Percentiles rank a stretch among this genome's conserved stretches.
phyloP scores from a whole-genome alignment of 2,888 invertebrate genomes.

The Hipparchia semele region DNA sequence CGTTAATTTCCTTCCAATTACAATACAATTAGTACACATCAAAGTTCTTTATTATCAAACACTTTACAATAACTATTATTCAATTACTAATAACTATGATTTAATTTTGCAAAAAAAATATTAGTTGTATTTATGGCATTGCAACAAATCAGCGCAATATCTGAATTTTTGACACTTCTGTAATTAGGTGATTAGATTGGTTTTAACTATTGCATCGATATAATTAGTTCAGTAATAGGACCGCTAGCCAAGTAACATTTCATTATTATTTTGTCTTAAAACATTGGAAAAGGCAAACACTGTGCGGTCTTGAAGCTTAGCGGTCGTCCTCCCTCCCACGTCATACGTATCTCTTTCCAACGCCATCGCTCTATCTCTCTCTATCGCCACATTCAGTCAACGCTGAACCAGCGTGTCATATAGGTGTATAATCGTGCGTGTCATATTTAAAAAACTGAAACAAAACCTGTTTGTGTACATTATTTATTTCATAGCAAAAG shows the following conservation, averaged over 20 bases:
- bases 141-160: not conserved
- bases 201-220: no score
- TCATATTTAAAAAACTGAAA: slow-evolving; percentile 32
- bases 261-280: slow-evolving; percentile 35
- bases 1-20: not conserved
- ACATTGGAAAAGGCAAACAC: slow-evolving; percentile 57
- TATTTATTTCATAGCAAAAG: slow-evolving; percentile 24
- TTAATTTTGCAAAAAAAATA: no score
- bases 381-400: slow-evolving; percentile 69
- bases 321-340: slow-evolving; percentile 75
- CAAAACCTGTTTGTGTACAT: slow-evolving; percentile 60
- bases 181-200: no score
- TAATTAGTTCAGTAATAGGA: not conserved
- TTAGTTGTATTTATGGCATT: not conserved
- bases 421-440: slow-evolving; percentile 68
- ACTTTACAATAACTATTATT: not conserved
- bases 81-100: not conserved
- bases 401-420: slow-evolving; percentile 67
- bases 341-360: slow-evolving; percentile 65
- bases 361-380: slow-evolving; percentile 69
- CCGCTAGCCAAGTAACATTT: slow-evolving; percentile 23
- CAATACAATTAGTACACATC: not conserved
- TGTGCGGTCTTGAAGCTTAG: slow-evolving; percentile 71
- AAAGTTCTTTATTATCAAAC: not conserved
- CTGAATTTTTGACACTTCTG: not conserved